Base-by-base conservation (phyloP, 1,140 invertebrate genomes). In the Drosophila saltans region DNA sequence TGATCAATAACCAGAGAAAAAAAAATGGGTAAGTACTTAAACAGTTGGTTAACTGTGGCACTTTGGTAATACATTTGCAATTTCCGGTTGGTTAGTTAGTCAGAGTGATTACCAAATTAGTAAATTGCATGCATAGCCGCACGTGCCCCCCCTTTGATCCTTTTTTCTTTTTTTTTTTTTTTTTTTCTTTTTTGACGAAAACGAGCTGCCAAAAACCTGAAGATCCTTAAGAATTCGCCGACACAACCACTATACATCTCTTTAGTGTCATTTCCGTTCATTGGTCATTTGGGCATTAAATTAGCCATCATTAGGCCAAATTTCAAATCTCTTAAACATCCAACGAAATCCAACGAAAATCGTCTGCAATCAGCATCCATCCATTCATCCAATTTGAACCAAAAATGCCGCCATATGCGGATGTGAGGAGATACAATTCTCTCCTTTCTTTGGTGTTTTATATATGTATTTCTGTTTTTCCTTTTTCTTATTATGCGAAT, bases 381-480 rank as follows among this genome's bases (percentile, higher is more conserved):
- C 83, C 76, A 70, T 89, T 80, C 83, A 52, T 89, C 83, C 83
- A 88, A 88, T 88, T 88, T 88, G 76, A 76, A 33, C 43, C 66
- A 73, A 83, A 88, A 88, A 5, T 80, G 83, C 83, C 83, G 77
- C 76, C 83, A 72, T 52, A 69, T 68, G 72, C 0, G 16, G 0
- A 70, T 72, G 65, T 52, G 26, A 8, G 7, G 7, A n/a, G 3
- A 8, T 24, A 48, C 41, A 52, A 52, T 52, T 52, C 45, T 26
- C 24, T n/a, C 28, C 72, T 70, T 60, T 56, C 58, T 43, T 72
- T 56, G 2, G 2, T 30, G 2, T 30, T 30, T 30, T 30, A 2
- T 4, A 30, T 30, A 4, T 2, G 4, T 24, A n/a, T 28, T 66
- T 70, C 55, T 56, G 52, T 43, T 72, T 56, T 69, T 33, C 11